Evolutionary conservation across 2,888 invertebrate genomes (phyloP).

Genomic region (Branchipolynoe longqiensis): DNA sequence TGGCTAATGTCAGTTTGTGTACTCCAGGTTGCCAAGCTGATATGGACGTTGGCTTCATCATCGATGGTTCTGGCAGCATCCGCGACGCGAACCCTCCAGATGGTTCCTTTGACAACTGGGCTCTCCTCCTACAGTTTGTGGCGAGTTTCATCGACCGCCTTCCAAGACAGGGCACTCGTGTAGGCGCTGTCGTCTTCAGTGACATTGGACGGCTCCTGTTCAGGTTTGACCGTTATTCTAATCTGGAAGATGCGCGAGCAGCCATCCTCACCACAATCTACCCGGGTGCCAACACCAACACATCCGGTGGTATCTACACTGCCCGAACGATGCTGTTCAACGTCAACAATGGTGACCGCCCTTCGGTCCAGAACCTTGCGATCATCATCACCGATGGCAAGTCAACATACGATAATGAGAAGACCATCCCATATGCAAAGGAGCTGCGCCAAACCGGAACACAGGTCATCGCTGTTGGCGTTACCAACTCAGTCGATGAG

Average conservation of each 20-base stretch:
- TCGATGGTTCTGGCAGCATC: constrained; percentile 55
- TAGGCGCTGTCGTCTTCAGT: constrained; percentile 37
- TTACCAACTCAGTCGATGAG: constrained; percentile 41
- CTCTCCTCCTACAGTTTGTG: constrained; percentile 24
- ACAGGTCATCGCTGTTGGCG: not conserved
- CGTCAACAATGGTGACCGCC: constrained; percentile 35
- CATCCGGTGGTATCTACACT: constrained; percentile 8
- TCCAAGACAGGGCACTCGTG: constrained; percentile 16
- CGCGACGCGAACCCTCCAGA: constrained; percentile 38
- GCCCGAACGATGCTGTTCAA: constrained; percentile 36
- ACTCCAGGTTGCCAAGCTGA: constrained; percentile 7
- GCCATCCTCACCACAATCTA: constrained; percentile 60
- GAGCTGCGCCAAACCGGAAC: not conserved
- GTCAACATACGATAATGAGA: constrained; percentile 57
- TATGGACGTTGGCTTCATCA: constrained; percentile 45
- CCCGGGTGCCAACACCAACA: constrained; percentile 48
- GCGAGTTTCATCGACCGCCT: constrained; percentile 40
- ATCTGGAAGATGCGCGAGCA: not conserved
- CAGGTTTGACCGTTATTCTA: not conserved
- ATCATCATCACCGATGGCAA: constrained; percentile 61
- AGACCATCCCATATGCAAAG: constrained; percentile 25
- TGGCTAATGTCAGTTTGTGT: too few species aligned
- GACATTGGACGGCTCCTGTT: not conserved
- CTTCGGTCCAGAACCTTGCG: constrained; percentile 29
- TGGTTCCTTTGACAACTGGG: constrained; percentile 30